Percentiles rank a stretch among this genome's conserved stretches.
Conservation (phyloP, 1,140 invertebrate species). For the Frieseomelitta varia region DNA sequence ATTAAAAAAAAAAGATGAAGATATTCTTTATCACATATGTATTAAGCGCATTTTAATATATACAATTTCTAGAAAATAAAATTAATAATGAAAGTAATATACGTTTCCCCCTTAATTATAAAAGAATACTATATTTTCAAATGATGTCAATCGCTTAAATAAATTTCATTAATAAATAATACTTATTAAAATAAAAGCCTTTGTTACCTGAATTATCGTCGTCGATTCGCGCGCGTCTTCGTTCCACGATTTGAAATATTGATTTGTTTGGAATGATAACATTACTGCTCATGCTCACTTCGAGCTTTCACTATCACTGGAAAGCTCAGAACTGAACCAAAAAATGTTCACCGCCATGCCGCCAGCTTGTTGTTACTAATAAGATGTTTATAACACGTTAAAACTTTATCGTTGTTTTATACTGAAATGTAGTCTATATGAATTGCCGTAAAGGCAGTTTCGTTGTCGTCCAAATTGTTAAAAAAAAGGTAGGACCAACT, state of each 20-base stretch:
- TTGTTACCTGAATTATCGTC: not conserved
- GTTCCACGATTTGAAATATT: slow-evolving; percentile 72
- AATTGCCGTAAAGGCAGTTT: slow-evolving; percentile 73
- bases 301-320: slow-evolving; percentile 51
- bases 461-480: slow-evolving; percentile 60
- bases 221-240: slow-evolving; percentile 24
- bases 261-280: slow-evolving; percentile 67
- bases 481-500: slow-evolving; percentile 67
- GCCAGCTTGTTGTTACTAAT: slow-evolving; percentile 72
- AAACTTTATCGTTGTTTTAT: slow-evolving; percentile 69
- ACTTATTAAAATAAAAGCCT: not conserved
- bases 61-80: not conserved
- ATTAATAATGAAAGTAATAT: not conserved
- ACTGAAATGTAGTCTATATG: slow-evolving; percentile 76
- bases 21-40: not conserved
- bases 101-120: not conserved
- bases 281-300: slow-evolving; percentile 74
- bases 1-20: not conserved
- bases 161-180: not conserved
- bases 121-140: not conserved
- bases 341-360: slow-evolving; percentile 70
- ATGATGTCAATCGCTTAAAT: not conserved
- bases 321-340: slow-evolving; percentile 52
- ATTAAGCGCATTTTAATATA: not conserved
- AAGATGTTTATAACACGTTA: slow-evolving; percentile 76